A percentile compares a stretch with the other conserved stretches of the same genome.
Evolutionary conservation across 2,113 vertebrate species (phyloP).

Genomic region (Pandion haliaetus): DNA sequence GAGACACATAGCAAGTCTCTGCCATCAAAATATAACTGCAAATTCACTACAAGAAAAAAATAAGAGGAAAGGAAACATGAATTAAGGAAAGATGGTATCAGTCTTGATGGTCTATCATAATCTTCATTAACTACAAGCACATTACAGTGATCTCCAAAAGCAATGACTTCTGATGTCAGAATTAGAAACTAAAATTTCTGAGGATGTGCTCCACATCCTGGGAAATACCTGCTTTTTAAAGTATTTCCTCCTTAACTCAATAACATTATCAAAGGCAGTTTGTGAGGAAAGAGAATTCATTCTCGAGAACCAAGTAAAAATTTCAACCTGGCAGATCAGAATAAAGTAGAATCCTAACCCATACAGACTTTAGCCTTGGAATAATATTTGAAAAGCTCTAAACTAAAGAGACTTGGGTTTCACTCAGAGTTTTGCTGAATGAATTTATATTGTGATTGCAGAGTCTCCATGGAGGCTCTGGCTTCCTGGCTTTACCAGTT

Average conservation of each 20-base stretch:
- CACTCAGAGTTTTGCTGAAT: neutral
- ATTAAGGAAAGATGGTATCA: neutral
- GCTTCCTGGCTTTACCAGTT: neutral
- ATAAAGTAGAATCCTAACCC: neutral
- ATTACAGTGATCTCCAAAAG: neutral
- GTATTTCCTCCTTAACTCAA: neutral
- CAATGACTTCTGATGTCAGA: neutral
- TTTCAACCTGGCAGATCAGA: neutral
- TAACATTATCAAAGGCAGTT: neutral
- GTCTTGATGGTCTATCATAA: neutral
- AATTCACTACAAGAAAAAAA: neutral
- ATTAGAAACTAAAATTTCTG: neutral
- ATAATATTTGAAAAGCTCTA: slow-evolving; percentile 18
- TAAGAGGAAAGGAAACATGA: neutral
- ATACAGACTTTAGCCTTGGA: neutral
- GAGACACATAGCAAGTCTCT: neutral
- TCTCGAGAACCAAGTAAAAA: neutral
- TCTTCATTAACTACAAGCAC: neutral
- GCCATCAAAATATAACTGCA: neutral
- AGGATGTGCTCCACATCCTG: neutral
- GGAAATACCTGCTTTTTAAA: neutral
- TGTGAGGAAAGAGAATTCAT: neutral
- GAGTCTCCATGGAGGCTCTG: neutral
- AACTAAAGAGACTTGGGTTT: neutral
- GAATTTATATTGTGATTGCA: neutral